phyloP scores from a whole-genome alignment of 2,797 vertebrate genomes.

The Squalus acanthias region DNA sequence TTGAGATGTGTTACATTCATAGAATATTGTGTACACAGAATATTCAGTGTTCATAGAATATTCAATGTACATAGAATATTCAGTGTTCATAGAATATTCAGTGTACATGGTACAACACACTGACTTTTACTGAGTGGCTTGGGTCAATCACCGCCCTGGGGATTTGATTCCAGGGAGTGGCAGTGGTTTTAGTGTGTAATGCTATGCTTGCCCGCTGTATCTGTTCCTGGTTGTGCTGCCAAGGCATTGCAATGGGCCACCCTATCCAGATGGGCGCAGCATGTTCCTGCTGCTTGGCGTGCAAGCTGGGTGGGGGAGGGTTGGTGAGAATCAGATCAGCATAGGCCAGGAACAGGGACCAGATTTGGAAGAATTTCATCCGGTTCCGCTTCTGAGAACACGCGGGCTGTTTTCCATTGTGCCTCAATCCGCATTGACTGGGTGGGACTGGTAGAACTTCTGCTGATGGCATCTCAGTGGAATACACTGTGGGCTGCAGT shows the following conservation, averaged over 20 bases:
- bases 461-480: neutral
- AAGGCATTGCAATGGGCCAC: neutral
- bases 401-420: neutral
- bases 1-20: neutral
- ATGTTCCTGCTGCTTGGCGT: neutral
- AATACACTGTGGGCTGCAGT: neutral
- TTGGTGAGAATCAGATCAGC: no score
- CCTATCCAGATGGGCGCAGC: neutral
- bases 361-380: neutral
- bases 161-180: neutral
- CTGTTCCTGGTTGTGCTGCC: neutral
- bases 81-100: neutral
- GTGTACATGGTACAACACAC: neutral
- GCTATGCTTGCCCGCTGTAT: neutral
- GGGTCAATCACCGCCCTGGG: neutral
- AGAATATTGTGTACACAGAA: neutral
- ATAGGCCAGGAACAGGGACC: neutral
- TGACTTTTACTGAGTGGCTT: neutral
- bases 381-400: neutral
- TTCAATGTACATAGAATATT: neutral
- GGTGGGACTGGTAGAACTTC: neutral
- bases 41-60: neutral
- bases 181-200: neutral
- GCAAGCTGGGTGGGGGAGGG: neutral
- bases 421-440: neutral